A percentile compares a stretch with the other conserved stretches of the same genome.
These are phyloP conservation scores for Equus przewalskii DNA, from an alignment of 2,113 vertebrate genomes.

Conservation along the genomic window DNA sequence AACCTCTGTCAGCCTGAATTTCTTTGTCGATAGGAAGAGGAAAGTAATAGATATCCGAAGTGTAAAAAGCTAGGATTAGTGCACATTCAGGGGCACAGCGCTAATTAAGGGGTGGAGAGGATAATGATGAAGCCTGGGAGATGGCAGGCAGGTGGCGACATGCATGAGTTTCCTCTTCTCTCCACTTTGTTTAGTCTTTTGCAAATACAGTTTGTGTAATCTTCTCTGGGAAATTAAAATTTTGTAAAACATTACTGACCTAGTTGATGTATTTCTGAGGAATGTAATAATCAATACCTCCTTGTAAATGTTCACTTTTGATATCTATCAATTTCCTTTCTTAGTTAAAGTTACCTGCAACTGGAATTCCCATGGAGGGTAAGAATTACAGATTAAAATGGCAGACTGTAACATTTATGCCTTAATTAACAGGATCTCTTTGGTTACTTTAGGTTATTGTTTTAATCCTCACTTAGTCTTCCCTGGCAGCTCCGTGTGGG, in stretches of 20 bases:
- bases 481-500: not conserved
- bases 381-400: conserved; percentile 72
- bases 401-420: conserved; percentile 52
- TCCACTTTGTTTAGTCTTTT: not conserved
- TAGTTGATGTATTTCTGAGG: conserved; percentile 69
- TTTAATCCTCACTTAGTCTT: not conserved
- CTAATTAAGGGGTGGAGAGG: not conserved
- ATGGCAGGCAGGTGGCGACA: not conserved
- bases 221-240: not conserved
- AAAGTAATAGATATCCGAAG: not conserved
- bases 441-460: conserved; percentile 45
- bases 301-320: conserved; percentile 67
- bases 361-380: conserved; percentile 48
- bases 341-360: conserved; percentile 75
- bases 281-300: conserved; percentile 56
- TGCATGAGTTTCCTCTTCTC: not conserved
- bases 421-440: conserved; percentile 59
- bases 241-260: conserved; percentile 51
- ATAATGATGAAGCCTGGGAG: not conserved
- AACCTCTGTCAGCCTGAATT: not conserved
- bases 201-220: not conserved
- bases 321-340: conserved; percentile 65
- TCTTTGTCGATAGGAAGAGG: not conserved
- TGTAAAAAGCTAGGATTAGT: not conserved
- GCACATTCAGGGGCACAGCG: not conserved